A percentile compares a stretch with the other conserved stretches of the same genome.
Evolutionary conservation across 2,888 invertebrate genomes (phyloP).

Genomic region (Zelleria hepariella): DNA sequence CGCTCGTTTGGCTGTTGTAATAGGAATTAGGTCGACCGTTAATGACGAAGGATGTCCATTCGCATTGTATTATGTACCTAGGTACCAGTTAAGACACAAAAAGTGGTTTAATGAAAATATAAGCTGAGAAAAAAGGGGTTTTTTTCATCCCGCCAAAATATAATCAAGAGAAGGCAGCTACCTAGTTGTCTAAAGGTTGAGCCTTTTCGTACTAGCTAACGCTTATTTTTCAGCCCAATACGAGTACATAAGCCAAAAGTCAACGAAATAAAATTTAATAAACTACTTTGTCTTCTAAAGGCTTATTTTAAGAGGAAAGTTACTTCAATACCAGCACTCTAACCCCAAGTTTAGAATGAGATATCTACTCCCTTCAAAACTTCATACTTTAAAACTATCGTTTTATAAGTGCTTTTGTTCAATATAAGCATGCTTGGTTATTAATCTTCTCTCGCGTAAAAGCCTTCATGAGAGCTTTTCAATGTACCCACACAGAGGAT

Average conservation of each 20-base stretch:
- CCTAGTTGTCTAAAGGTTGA: no score
- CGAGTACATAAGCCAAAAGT: no score
- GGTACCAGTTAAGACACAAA: not conserved
- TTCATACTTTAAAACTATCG: not conserved
- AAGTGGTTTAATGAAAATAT: not conserved
- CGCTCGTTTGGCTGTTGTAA: no score
- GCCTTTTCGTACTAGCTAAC: no score
- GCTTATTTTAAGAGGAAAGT: no score
- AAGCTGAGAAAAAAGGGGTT: not conserved
- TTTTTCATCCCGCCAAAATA: not conserved
- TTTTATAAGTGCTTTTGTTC: not conserved
- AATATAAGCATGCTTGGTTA: not conserved
- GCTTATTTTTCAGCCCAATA: no score
- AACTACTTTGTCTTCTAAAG: not conserved
- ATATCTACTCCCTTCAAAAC: not conserved
- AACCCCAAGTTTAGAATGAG: no score
- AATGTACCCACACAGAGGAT: not conserved
- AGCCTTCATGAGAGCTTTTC: not conserved
- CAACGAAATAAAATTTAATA: no score
- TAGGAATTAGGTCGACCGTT: constrained; percentile 4
- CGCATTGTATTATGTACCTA: no score
- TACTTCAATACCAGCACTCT: no score
- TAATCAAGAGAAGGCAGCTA: no score
- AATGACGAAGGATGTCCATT: not conserved
- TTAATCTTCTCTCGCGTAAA: not conserved